Conservation (phyloP, 2,888 invertebrate genomes). For the Rugalucina vietnamica region DNA sequence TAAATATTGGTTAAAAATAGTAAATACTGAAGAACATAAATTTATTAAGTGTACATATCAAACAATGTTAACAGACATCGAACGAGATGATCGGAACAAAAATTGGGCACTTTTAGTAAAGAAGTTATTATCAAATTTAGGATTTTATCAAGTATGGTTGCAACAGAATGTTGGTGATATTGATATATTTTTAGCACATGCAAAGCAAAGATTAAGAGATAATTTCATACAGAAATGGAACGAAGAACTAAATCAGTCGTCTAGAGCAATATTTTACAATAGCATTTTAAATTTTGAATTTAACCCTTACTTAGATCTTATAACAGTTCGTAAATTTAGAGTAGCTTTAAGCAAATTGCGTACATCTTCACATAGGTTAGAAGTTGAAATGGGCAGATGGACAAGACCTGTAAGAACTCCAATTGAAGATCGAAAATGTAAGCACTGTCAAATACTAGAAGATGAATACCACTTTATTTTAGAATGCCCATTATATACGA, state of each 20-base stretch:
- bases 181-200: background rate
- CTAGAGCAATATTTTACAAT: background rate
- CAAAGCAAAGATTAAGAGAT: background rate
- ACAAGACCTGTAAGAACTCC: background rate
- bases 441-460: background rate
- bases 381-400: background rate
- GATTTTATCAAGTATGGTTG: conserved; percentile 6
- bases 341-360: background rate
- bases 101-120: conserved; percentile 3
- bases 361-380: background rate
- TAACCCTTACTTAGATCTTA: background rate
- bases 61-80: background rate
- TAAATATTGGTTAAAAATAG: conserved; percentile 5
- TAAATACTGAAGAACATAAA: background rate
- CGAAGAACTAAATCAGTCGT: background rate
- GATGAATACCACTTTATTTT: background rate
- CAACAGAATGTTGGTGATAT: background rate
- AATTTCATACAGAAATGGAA: background rate
- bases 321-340: background rate
- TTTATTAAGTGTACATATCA: background rate
- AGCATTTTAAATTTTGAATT: background rate
- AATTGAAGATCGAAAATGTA: conserved; percentile 5
- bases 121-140: background rate
- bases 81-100: background rate
- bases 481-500: background rate